A percentile compares a stretch with the other conserved stretches of the same genome.
Evolutionary conservation across 2,113 vertebrate genomes (phyloP).

Genomic region (Calidris pugnax): DNA sequence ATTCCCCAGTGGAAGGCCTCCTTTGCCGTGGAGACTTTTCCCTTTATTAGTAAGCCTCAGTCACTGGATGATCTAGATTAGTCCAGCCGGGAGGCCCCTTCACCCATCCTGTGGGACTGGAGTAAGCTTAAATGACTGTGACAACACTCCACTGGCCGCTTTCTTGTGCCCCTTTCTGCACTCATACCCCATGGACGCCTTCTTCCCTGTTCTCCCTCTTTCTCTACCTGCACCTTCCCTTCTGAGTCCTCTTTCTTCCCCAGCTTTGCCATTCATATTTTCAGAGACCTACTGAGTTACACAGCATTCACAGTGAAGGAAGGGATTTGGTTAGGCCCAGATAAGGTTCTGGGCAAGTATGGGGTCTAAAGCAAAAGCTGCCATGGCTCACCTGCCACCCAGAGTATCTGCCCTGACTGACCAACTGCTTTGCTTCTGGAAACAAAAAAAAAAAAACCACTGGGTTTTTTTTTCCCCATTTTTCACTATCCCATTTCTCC

Average conservation of each 20-base stretch:
- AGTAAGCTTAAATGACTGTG: background rate
- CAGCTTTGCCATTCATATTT: background rate
- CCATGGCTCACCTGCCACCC: background rate
- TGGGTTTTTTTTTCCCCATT: background rate
- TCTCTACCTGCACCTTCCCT: background rate
- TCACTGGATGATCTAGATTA: background rate
- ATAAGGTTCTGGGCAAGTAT: fast-evolving
- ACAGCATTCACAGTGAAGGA: background rate
- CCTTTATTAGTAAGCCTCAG: constrained; percentile 7
- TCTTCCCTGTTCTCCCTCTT: background rate
- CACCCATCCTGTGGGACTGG: background rate
- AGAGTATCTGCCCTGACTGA: background rate
- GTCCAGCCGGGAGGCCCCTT: background rate
- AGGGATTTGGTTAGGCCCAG: background rate
- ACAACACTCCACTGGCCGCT: fast-evolving
- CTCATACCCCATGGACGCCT: fast-evolving
- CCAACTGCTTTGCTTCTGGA: background rate
- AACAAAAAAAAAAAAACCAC: background rate
- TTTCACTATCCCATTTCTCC: background rate
- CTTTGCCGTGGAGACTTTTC: constrained; percentile 20
- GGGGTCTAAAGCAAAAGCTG: background rate
- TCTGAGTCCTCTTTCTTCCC: background rate
- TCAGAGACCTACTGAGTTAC: background rate
- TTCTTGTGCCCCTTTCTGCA: fast-evolving
- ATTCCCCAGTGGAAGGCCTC: constrained; percentile 52